Conservation (phyloP, 2,113 vertebrate species). For the Cololabis saira region DNA sequence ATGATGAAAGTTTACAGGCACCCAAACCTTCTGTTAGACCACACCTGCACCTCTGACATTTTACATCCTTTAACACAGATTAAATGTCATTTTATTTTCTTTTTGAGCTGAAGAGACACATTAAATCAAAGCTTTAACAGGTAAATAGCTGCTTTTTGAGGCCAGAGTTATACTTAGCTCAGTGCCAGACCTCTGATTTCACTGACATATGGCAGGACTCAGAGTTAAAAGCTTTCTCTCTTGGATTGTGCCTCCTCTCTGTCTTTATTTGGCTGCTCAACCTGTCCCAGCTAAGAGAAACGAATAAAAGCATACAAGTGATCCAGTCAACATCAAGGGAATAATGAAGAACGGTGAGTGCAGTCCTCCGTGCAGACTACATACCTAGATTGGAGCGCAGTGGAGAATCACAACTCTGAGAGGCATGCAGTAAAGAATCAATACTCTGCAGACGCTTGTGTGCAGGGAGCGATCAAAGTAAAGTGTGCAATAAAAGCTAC, state of each 20-base stretch:
- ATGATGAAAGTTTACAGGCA: slow-evolving; percentile 33
- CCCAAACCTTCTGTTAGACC: slow-evolving; percentile 24
- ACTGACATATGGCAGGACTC: slow-evolving; percentile 31
- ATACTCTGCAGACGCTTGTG: slow-evolving; percentile 45
- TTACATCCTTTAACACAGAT: slow-evolving; percentile 46
- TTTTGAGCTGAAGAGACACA: slow-evolving; percentile 17
- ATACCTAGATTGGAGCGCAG: slow-evolving; percentile 52
- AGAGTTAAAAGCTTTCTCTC: slow-evolving; percentile 43
- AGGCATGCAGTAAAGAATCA: slow-evolving; percentile 52
- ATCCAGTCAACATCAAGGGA: slow-evolving; percentile 32
- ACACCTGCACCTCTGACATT: slow-evolving; percentile 4
- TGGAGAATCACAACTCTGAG: slow-evolving; percentile 38
- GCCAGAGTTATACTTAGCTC: slow-evolving; percentile 47
- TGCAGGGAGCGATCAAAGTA: slow-evolving; percentile 57
- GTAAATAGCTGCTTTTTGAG: slow-evolving; percentile 24
- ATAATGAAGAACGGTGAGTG: slow-evolving; percentile 35
- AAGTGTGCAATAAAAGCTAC: slow-evolving; percentile 56
- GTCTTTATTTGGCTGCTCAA: slow-evolving; percentile 23
- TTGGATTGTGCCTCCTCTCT: slow-evolving; percentile 31
- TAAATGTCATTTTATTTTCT: slow-evolving; percentile 13
- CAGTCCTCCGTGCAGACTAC: slow-evolving; percentile 29
- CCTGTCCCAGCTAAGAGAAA: slow-evolving; percentile 28
- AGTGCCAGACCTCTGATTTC: slow-evolving; percentile 35
- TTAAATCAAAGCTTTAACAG: slow-evolving; percentile 48
- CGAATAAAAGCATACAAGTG: slow-evolving; percentile 34